Base-by-base conservation (phyloP, 2,888 invertebrate genomes). In the Axea sp. region DNA sequence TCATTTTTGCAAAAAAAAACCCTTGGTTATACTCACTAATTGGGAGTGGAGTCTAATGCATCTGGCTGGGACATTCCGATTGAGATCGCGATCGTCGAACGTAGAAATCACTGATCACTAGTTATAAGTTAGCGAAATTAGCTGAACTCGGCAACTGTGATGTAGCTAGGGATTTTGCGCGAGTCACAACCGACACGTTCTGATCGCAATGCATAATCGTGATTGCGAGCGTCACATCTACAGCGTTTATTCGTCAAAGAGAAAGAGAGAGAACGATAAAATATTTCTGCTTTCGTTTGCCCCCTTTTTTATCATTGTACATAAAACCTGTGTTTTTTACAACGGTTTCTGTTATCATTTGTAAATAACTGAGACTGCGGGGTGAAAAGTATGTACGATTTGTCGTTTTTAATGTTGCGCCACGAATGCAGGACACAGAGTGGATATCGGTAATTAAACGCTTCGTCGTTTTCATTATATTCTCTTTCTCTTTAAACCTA, bases 81-180 rank as follows among this genome's bases (percentile, higher is more conserved):
- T 22, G 11, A 53, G 28, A 43, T 39, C 14, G 43, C 45, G 51
- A 51, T 30, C 24, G 24, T 62, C 39, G 31, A 53, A 43, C 49
- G 49, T 62, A 47, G 60, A 35, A 31, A 37, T 68, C 45, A 55
- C 57, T 31, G 59, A 43, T 59, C 51, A 53, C 30, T 73, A 67
- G 67, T 60, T 39, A 73, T 73, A 60, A 73, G 67, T 73, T 73
- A 62, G 55, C 60, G 49, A 47, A 77, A 78, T 77, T 83, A 83
- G 83, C 79, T 82, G 81, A 79, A 84, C 79, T 82, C 81, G 77
- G 79, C 80, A 83, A 81, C 82, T 84, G 84, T 83, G 84, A 84
- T 73, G 82, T 83, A 84, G 84, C 83, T 84, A 82, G 81, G 80
- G 73, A 79, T 77, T 77, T 75, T 51, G 30, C 55, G 80, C 64